phyloP scores from a whole-genome alignment of 2,797 vertebrate species.

The Megalops cyprinoides region DNA sequence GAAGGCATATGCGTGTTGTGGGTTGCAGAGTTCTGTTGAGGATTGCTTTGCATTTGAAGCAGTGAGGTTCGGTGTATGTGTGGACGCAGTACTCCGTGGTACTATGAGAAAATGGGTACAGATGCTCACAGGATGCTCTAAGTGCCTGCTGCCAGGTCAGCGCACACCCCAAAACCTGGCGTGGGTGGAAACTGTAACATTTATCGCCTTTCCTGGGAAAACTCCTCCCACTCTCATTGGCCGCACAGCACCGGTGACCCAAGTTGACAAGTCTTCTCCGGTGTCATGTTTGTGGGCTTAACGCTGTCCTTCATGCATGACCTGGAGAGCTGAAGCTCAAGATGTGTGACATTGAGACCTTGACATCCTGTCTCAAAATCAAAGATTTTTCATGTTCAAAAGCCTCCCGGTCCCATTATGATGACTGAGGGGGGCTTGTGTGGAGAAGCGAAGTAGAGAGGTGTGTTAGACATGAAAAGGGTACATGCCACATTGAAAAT shows the following conservation, averaged over 20 bases:
- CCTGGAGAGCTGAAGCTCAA: too few relatives aligned
- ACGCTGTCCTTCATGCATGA: not conserved
- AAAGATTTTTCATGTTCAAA: not conserved
- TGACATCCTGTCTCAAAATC: not conserved
- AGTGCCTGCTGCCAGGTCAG: too few relatives aligned
- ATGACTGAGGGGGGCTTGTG: not conserved
- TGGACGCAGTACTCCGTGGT: not conserved
- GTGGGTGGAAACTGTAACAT: not conserved
- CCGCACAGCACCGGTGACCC: not conserved
- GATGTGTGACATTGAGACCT: not conserved
- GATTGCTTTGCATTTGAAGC: too few relatives aligned
- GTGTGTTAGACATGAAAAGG: slow-evolving; percentile 39
- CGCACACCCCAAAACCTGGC: too few relatives aligned
- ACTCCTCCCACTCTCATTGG: not conserved
- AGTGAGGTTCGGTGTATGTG: too few relatives aligned
- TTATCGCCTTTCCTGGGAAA: not conserved
- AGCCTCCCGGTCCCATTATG: not conserved
- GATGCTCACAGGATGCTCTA: not conserved
- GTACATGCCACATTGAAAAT: not conserved
- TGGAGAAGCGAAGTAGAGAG: slow-evolving; percentile 39
- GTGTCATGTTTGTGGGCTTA: not conserved
- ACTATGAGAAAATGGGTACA: not conserved
- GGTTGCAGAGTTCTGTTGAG: too few relatives aligned
- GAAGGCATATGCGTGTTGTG: too few relatives aligned
- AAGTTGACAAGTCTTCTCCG: not conserved